Conservation (phyloP, 92 coral and sea anemone species). For the Epizoanthus scotinus region DNA sequence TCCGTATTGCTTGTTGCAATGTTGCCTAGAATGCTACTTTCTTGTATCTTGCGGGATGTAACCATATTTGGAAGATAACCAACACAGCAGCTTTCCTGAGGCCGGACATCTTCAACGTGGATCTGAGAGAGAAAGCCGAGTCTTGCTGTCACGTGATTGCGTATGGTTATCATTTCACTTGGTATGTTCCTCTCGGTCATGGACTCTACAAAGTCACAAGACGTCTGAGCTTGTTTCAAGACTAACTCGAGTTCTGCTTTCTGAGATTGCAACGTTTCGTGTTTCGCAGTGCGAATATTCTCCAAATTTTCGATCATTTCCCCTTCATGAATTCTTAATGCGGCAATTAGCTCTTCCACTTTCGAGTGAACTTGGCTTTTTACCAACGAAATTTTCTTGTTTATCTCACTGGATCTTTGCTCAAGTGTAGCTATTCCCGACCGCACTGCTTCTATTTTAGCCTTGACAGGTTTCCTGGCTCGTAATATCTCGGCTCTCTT, state of each 20-base stretch:
- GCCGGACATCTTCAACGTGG: slow-evolving; percentile 65
- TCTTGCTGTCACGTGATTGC: slow-evolving; percentile 63
- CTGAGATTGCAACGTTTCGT: slow-evolving; percentile 69
- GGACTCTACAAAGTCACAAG: slow-evolving; percentile 66
- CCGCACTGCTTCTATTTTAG: slow-evolving; percentile 42
- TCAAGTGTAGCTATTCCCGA: slow-evolving; percentile 52
- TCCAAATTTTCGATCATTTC: slow-evolving; percentile 73
- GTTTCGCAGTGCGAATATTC: slow-evolving; percentile 65
- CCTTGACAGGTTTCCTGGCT: slow-evolving; percentile 47
- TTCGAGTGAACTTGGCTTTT: slow-evolving; percentile 65
- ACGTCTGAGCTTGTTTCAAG: slow-evolving; percentile 51
- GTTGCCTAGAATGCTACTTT: slow-evolving; percentile 67
- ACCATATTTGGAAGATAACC: slow-evolving; percentile 79
- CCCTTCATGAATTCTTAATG: slow-evolving; percentile 67
- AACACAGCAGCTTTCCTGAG: slow-evolving; percentile 72
- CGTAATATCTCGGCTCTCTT: slow-evolving; percentile 33
- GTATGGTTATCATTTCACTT: slow-evolving; percentile 62
- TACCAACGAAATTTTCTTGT: slow-evolving; percentile 59
- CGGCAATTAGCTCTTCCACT: slow-evolving; percentile 61
- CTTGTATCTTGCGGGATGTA: slow-evolving; percentile 60
- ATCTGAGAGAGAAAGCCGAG: slow-evolving; percentile 58
- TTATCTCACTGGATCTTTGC: slow-evolving; percentile 69
- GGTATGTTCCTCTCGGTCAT: slow-evolving; percentile 64
- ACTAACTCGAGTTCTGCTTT: slow-evolving; percentile 49
- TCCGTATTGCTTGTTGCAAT: slow-evolving; percentile 83